Conservation (phyloP, 2,888 invertebrate genomes). For the Schizotus pectinicornis region DNA sequence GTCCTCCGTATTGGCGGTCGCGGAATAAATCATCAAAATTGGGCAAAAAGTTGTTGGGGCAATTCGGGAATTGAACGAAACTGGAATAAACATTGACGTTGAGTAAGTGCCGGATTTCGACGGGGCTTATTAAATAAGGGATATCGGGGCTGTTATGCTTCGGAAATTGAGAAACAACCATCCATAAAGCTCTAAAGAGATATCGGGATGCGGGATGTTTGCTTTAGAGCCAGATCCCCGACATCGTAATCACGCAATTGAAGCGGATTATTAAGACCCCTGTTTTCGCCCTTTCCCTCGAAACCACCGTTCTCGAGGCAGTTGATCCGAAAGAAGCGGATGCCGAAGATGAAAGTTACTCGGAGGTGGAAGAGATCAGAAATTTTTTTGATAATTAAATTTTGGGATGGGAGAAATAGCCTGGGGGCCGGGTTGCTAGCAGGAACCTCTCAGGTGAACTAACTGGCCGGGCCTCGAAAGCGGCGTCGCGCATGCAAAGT, state of each 20-base stretch:
- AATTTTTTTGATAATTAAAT: too few relatives aligned
- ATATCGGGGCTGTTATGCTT: constrained; percentile 3
- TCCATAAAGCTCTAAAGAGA: constrained; percentile 2
- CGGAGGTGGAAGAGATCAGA: too few relatives aligned
- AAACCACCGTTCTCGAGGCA: too few relatives aligned
- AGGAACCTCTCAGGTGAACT: not conserved
- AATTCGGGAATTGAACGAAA: not conserved
- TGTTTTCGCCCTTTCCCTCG: too few relatives aligned
- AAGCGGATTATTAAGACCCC: too few relatives aligned
- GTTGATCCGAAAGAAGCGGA: too few relatives aligned
- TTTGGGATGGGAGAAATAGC: too few relatives aligned
- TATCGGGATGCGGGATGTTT: too few relatives aligned
- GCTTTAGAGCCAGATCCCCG: too few relatives aligned
- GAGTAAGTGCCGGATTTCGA: constrained; percentile 20
- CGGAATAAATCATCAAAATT: not conserved
- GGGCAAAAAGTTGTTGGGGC: not conserved
- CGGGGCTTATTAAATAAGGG: constrained; percentile 18
- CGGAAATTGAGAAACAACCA: constrained; percentile 3
- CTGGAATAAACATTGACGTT: constrained; percentile 20
- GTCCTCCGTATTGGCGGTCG: not conserved
- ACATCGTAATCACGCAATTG: too few relatives aligned
- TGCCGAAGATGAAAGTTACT: too few relatives aligned
- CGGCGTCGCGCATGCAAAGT: constrained; percentile 11
- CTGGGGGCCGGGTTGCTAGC: too few relatives aligned
- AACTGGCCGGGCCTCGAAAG: constrained; percentile 4